These are phyloP conservation scores for Morinoia aosen DNA, from an alignment of 2,888 invertebrate species.

Conservation along the genomic window DNA sequence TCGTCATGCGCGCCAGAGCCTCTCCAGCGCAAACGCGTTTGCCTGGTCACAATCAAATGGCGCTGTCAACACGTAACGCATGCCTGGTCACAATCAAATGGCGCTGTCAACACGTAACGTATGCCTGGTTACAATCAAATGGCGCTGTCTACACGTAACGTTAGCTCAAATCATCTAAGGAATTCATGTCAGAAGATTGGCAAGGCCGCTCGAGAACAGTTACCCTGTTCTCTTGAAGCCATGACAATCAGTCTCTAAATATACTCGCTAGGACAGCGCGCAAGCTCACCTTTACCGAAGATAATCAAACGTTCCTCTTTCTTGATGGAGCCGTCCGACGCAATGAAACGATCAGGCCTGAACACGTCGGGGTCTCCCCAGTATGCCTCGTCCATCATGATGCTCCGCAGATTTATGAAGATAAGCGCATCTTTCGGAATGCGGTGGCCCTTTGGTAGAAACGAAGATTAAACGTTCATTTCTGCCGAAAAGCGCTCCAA, in stretches of 20 bases:
- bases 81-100: too few species aligned
- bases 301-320: slow-evolving; percentile 46
- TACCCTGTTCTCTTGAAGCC: too few species aligned
- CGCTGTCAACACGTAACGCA: too few species aligned
- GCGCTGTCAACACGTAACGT: too few species aligned
- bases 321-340: slow-evolving; percentile 52
- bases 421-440: slow-evolving; percentile 50
- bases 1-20: slow-evolving; percentile 60
- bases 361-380: slow-evolving; percentile 57
- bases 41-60: slow-evolving; percentile 55
- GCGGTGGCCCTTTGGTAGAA: slow-evolving; percentile 37
- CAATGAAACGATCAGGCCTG: slow-evolving; percentile 59
- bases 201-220: too few species aligned
- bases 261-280: too few species aligned
- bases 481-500: too few species aligned
- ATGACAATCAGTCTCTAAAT: too few species aligned
- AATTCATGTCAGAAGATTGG: too few species aligned
- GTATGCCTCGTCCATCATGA: slow-evolving; percentile 54
- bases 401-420: slow-evolving; percentile 43
- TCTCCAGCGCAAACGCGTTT: slow-evolving; percentile 64
- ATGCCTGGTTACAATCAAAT: too few species aligned
- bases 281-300: slow-evolving; percentile 57
- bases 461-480: not conserved
- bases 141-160: too few species aligned
- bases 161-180: too few species aligned